Base-by-base conservation (phyloP, 2,888 invertebrate species). In the Caenorhabditis auriculariae region DNA sequence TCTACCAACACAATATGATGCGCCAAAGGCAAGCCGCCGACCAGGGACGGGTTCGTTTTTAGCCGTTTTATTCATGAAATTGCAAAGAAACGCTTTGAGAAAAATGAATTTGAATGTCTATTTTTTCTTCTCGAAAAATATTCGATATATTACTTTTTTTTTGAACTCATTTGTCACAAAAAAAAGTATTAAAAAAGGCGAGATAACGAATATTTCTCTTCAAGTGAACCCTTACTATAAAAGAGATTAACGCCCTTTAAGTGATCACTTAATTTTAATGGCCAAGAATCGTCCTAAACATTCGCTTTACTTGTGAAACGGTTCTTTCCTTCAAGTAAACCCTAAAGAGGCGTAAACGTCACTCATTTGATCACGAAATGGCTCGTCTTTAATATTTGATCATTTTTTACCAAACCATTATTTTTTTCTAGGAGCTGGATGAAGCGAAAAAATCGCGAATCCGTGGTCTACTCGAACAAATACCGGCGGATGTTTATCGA, bases 381-480 rank as follows among this genome's bases (percentile, higher is more conserved):
- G 12, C 35, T 35, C 12, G 12, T 1, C 1, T 35, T 12, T 15
- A 35, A 35, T 15, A 1, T n/a, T 35, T 15, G 1, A 35, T 39
- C 7, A 17, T 32, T 39, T 9, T 19, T n/a, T n/a, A n/a, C n/a
- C n/a, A n/a, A n/a, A n/a, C n/a, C n/a, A n/a, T 26, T n/a, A 23
- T n/a, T 15, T 17, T 21, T 21, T 32, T 52, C 12, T 41, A 59
- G 50, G 54, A 61, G 39, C 28, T 64, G 9, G 70, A 66, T 19
- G 70, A 63, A 19, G 63, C 68, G 12, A 57, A 61, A 24, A 66
- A 67, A 63, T 91, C 91, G 4, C 90, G 91, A 82, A 86, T 91
- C 41, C 89, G 91, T 69, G 91, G 91, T 54, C 86, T 92, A 51
- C 90, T 92, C 65, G 90, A 91, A 72, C 91, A 92, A 83, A 85